phyloP scores from a whole-genome alignment of 2,113 vertebrate species.

The Chinchilla lanigera region DNA sequence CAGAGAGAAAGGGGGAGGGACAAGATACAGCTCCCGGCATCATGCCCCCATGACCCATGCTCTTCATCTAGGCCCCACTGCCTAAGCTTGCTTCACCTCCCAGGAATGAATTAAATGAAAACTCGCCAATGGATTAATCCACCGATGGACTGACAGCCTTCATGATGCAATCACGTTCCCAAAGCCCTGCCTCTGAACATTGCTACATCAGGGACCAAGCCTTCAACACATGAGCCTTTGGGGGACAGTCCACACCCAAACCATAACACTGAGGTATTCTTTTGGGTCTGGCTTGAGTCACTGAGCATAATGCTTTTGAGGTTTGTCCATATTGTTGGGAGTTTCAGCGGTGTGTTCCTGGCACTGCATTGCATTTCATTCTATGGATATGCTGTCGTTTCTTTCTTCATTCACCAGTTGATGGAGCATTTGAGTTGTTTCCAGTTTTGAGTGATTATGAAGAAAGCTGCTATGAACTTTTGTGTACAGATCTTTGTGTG shows the following conservation, averaged over 20 bases:
- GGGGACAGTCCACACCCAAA: background rate
- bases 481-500: background rate
- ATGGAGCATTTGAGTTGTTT: background rate
- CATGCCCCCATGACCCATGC: background rate
- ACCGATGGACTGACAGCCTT: background rate
- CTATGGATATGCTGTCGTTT: rapidly evolving
- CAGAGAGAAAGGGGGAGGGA: background rate
- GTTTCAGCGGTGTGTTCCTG: too few relatives aligned
- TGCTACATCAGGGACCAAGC: background rate
- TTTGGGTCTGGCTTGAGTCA: background rate
- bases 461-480: background rate
- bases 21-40: background rate
- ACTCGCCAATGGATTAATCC: background rate
- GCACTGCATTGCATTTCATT: rapidly evolving
- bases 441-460: background rate
- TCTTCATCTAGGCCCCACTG: background rate
- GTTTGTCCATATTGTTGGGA: rapidly evolving
- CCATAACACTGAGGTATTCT: background rate
- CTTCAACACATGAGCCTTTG: background rate
- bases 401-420: background rate
- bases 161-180: background rate
- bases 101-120: background rate
- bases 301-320: background rate
- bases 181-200: background rate
- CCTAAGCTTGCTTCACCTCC: background rate